A percentile compares a stretch with the other conserved stretches of the same genome.
phyloP scores from a whole-genome alignment of 2,888 invertebrate species.

The Spodoptera littoralis region DNA sequence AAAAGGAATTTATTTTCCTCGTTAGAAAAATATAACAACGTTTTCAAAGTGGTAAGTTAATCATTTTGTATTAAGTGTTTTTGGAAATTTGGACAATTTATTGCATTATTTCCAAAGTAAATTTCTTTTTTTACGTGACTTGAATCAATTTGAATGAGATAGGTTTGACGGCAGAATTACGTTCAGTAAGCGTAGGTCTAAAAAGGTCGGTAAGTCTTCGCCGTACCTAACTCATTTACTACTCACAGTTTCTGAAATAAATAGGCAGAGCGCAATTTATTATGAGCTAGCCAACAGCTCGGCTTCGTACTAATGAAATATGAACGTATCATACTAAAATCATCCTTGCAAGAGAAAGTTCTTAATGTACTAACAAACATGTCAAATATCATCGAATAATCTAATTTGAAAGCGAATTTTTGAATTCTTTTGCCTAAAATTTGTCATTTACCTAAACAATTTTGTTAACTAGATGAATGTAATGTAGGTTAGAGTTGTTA shows the following conservation, averaged over 20 bases:
- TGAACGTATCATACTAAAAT: no score
- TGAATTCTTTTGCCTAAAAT: slow-evolving; percentile 2
- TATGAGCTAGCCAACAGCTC: not conserved
- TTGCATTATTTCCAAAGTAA: not conserved
- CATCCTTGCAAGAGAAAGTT: no score
- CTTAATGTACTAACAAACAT: no score
- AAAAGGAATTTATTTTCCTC: slow-evolving; percentile 8
- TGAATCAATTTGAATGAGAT: slow-evolving; percentile 10
- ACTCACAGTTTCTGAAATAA: slow-evolving; percentile 28
- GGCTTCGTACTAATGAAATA: no score
- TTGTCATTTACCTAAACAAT: slow-evolving; percentile 20
- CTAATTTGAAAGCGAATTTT: not conserved
- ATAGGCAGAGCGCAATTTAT: slow-evolving; percentile 26
- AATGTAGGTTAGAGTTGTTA: slow-evolving; percentile 29
- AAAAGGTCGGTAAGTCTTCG: slow-evolving; percentile 13
- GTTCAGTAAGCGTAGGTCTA: slow-evolving; percentile 9
- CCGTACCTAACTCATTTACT: slow-evolving; percentile 28
- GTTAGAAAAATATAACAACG: not conserved
- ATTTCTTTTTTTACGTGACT: not conserved
- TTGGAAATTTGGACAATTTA: no score
- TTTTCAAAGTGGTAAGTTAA: not conserved
- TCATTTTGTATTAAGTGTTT: no score
- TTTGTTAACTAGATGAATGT: slow-evolving; percentile 21
- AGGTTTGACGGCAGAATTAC: slow-evolving; percentile 7
- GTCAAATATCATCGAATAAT: no score